Evolutionary conservation across 2,888 invertebrate species (phyloP).

Genomic region (Pelosia muscerda): DNA sequence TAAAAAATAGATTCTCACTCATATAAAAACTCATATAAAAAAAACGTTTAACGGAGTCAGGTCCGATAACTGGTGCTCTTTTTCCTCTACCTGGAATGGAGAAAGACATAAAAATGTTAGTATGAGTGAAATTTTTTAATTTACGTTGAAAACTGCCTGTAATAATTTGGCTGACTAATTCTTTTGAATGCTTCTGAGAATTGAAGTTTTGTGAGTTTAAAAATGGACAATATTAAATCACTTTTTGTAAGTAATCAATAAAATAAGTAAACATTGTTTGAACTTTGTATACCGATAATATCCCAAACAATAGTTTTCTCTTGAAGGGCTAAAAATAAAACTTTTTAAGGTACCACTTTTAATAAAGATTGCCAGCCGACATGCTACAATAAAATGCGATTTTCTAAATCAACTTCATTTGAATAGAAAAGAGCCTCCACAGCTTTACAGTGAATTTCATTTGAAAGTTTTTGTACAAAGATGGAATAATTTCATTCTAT

Average conservation of each 20-base stretch:
- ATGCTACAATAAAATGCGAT: constrained; percentile 16
- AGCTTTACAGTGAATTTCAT: constrained; percentile 35
- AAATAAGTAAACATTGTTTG: not conserved
- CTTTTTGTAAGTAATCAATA: not conserved
- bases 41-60: too few species aligned
- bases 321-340: not conserved
- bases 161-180: too few species aligned
- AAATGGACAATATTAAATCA: not conserved
- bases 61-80: too few species aligned
- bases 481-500: constrained; percentile 55
- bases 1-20: too few species aligned
- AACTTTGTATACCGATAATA: not conserved
- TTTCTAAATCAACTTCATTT: constrained; percentile 38
- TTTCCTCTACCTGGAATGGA: too few species aligned
- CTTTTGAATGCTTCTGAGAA: too few species aligned
- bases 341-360: not conserved
- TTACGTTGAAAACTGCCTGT: too few species aligned
- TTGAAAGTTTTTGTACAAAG: constrained; percentile 48
- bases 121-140: too few species aligned
- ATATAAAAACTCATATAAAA: too few species aligned
- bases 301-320: not conserved
- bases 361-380: constrained; percentile 14
- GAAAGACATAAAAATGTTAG: too few species aligned
- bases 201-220: too few species aligned
- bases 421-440: constrained; percentile 41